Conservation (phyloP, 2,797 vertebrate genomes). For the Paedocypris micromegethes region DNA sequence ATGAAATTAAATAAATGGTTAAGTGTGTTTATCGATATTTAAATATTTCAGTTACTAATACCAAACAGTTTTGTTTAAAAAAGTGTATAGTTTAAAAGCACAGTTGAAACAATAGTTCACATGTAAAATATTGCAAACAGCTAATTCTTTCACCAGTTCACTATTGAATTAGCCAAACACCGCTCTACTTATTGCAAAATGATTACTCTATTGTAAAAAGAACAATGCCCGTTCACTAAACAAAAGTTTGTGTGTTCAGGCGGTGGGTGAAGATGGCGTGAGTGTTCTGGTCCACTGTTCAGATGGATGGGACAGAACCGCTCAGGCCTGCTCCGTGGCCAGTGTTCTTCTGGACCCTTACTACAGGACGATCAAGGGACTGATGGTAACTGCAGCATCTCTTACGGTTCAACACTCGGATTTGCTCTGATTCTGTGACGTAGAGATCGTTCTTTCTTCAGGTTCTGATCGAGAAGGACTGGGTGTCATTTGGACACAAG, state of each 20-base stretch:
- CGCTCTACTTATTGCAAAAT: no score
- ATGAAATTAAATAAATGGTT: no score
- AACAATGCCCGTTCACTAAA: no score
- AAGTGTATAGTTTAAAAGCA: no score
- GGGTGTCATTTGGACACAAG: slow-evolving; percentile 96
- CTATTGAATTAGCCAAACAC: no score
- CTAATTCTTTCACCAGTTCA: no score
- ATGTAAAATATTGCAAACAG: no score
- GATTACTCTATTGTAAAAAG: no score
- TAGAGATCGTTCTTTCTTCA: slow-evolving; percentile 45
- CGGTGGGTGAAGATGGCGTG: slow-evolving; percentile 86
- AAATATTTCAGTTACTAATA: no score
- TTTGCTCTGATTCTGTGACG: not conserved
- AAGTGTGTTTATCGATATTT: no score
- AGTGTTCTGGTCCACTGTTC: slow-evolving; percentile 97
- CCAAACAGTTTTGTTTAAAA: no score
- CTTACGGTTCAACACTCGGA: not conserved
- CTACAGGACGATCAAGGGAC: slow-evolving; percentile 87
- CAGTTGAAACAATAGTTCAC: no score
- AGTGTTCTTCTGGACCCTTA: slow-evolving; percentile 84
- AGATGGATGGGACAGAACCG: slow-evolving; percentile 93
- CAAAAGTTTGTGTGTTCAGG: slow-evolving; percentile 63
- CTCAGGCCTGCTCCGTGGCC: slow-evolving; percentile 92
- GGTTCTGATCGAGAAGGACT: slow-evolving; percentile 93
- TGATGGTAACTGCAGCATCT: slow-evolving; percentile 76